Conservation (phyloP, 2,113 vertebrate genomes). For the Micronycteris hirsuta region DNA sequence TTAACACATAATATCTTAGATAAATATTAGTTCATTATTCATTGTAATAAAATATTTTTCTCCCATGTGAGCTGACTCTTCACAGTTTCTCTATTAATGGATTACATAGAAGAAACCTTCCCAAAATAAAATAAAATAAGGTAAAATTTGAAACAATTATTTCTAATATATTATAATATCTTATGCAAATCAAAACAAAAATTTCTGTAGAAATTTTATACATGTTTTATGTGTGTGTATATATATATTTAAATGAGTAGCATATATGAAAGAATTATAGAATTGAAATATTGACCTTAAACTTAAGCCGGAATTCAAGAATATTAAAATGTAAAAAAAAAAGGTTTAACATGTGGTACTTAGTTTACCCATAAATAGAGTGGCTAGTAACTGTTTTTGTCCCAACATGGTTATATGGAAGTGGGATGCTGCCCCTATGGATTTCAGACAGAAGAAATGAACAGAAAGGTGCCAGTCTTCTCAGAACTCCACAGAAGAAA, state of each 20-base stretch:
- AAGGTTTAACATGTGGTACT: neutral
- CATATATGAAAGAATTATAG: neutral
- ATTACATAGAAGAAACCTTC: neutral
- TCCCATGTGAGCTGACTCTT: neutral
- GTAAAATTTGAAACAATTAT: neutral
- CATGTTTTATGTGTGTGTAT: neutral
- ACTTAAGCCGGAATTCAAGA: neutral
- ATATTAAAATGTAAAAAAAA: neutral
- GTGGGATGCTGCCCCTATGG: neutral
- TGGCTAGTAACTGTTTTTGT: neutral
- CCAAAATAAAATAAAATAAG: neutral
- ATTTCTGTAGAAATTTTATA: neutral
- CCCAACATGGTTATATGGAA: neutral
- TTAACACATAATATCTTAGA: constrained; percentile 13
- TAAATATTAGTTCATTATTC: neutral
- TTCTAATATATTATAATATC: constrained; percentile 3
- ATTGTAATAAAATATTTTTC: neutral
- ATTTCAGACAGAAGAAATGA: neutral
- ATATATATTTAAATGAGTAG: neutral
- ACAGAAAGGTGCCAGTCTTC: neutral
- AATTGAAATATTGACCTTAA: neutral
- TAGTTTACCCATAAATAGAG: neutral
- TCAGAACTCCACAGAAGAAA: neutral
- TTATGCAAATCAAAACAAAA: neutral
- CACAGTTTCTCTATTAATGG: neutral